These are phyloP conservation scores for Plecturocebus donacophilus DNA, from an alignment of 2,113 vertebrate genomes.

Conservation along the genomic window DNA sequence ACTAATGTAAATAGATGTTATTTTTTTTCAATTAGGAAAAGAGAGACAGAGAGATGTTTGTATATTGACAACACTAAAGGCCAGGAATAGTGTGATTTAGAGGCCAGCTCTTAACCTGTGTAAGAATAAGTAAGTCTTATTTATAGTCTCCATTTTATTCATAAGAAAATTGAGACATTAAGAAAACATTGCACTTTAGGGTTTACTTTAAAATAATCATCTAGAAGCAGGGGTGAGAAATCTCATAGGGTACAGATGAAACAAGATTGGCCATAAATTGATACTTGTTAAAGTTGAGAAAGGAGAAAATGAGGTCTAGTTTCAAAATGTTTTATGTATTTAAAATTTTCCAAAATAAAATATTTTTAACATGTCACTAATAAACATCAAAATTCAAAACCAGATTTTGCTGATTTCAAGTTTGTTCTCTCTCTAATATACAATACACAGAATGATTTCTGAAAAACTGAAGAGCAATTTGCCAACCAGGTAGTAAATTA, in stretches of 20 bases:
- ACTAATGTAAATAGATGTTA: neutral
- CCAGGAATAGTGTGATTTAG: neutral
- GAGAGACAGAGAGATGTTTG: neutral
- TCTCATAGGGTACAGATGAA: neutral
- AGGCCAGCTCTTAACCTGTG: neutral
- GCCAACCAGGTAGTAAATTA: neutral
- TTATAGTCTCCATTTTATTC: neutral
- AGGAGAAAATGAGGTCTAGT: too few relatives aligned
- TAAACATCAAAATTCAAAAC: neutral
- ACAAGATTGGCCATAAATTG: neutral
- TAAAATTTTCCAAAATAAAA: conserved; percentile 25
- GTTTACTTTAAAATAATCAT: neutral
- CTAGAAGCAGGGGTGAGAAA: neutral
- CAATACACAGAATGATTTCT: neutral
- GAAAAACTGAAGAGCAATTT: neutral
- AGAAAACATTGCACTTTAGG: neutral
- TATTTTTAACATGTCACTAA: neutral
- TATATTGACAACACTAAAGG: neutral
- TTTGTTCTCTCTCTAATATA: neutral
- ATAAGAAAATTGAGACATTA: neutral
- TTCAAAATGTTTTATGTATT: neutral
- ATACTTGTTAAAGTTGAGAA: neutral
- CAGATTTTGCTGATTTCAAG: neutral
- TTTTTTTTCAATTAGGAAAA: neutral
- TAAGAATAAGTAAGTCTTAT: neutral